Conservation (phyloP, 2,797 vertebrate genomes). For the Staurois parvus region DNA sequence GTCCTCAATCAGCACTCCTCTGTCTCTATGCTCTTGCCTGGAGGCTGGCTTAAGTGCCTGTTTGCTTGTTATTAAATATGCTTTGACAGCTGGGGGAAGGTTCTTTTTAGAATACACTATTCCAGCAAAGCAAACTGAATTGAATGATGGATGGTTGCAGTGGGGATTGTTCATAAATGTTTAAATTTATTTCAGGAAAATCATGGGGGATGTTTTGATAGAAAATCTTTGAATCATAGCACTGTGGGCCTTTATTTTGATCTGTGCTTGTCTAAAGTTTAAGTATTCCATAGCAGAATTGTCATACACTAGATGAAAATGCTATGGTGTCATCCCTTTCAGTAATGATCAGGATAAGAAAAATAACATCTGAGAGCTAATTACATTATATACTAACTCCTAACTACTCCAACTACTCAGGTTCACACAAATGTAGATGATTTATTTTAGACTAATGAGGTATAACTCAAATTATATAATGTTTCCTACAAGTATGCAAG, state of each 20-base stretch:
- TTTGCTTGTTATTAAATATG: conserved; percentile 1
- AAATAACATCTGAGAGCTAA: neutral
- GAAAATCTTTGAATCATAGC: neutral
- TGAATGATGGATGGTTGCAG: neutral
- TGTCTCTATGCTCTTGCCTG: neutral
- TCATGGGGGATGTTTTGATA: neutral
- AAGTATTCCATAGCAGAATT: neutral
- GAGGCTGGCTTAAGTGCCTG: conserved; percentile 1
- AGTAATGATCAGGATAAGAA: neutral
- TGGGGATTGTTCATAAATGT: conserved; percentile 15
- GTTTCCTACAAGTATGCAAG: neutral
- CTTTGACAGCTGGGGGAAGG: neutral
- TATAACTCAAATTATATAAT: neutral
- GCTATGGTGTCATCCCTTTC: neutral
- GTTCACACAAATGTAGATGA: neutral
- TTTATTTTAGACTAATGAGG: neutral
- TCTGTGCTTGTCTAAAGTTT: neutral
- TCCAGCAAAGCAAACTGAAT: neutral
- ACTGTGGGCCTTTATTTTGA: neutral
- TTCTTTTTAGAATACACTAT: neutral
- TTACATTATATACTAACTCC: neutral
- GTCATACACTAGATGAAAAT: neutral
- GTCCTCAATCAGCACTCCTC: neutral
- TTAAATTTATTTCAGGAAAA: neutral
- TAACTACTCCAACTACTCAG: neutral